Percentiles rank a stretch among this genome's conserved stretches.
Evolutionary conservation across 2,797 vertebrate species (phyloP).

Genomic region (Valencia hispanica): DNA sequence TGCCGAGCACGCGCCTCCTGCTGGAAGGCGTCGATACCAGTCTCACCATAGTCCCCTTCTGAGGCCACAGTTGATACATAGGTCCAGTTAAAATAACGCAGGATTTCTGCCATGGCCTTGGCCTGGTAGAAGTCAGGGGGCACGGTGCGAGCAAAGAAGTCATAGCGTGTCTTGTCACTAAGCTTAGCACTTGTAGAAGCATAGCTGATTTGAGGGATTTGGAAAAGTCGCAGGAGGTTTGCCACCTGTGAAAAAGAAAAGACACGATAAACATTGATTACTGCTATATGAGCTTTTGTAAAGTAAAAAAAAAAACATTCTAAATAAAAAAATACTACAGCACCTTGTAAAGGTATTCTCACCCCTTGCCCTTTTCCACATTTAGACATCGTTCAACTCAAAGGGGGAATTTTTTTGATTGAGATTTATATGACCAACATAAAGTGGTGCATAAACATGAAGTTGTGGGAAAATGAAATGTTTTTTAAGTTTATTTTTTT

Average conservation of each 20-base stretch:
- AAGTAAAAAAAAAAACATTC: neutral
- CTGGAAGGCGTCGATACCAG: slow-evolving; percentile 96
- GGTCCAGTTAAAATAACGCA: slow-evolving; percentile 99
- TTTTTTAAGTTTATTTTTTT: no score
- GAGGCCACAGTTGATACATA: slow-evolving; percentile 98
- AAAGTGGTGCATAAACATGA: no score
- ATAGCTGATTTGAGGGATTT: slow-evolving; percentile 99
- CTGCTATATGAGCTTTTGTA: neutral
- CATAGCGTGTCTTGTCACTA: slow-evolving; percentile 96
- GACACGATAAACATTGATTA: slow-evolving; percentile 6
- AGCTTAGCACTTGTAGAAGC: slow-evolving; percentile 98
- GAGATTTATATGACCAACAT: neutral
- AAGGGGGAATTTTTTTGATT: neutral
- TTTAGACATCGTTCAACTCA: neutral
- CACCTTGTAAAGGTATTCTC: neutral
- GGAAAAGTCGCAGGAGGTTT: slow-evolving; percentile 96
- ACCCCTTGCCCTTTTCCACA: neutral
- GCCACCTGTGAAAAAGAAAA: slow-evolving; percentile 85
- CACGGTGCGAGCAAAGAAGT: slow-evolving; percentile 96
- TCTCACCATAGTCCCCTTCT: slow-evolving; percentile 97
- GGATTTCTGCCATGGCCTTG: slow-evolving; percentile 97
- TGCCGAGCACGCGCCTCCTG: slow-evolving; percentile 95
- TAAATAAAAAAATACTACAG: neutral
- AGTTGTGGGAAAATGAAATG: neutral
- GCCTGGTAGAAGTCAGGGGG: slow-evolving; percentile 98